These are phyloP conservation scores for Mamestra configurata DNA, from an alignment of 1,140 invertebrate genomes.

Conservation along the genomic window DNA sequence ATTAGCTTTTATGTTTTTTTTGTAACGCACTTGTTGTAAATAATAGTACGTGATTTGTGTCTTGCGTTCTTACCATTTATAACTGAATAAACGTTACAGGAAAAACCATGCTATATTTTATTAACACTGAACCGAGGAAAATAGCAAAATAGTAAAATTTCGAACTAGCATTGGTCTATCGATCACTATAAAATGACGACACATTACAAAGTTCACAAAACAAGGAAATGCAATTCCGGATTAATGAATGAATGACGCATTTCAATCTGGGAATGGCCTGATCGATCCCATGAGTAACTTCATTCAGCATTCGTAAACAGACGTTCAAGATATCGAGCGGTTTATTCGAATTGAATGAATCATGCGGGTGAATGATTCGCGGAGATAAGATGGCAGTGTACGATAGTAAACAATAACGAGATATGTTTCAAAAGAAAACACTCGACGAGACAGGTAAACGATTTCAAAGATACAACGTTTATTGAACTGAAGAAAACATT, in stretches of 20 bases:
- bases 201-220: neutral
- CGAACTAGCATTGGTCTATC: neutral
- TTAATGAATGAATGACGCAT: slow-evolving; percentile 33
- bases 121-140: neutral
- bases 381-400: neutral
- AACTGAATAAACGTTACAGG: too few relatives aligned
- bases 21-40: slow-evolving; percentile 15
- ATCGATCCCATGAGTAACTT: neutral
- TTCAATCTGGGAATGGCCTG: neutral
- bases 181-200: slow-evolving; percentile 2
- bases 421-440: neutral
- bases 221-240: slow-evolving; percentile 28
- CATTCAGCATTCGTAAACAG: neutral
- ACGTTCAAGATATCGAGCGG: neutral
- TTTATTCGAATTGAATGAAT: slow-evolving; percentile 7
- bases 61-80: too few relatives aligned
- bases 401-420: slow-evolving; percentile 3
- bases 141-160: neutral
- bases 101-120: neutral
- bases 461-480: slow-evolving; percentile 16
- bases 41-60: slow-evolving; percentile 5
- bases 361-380: neutral
- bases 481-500: slow-evolving; percentile 3
- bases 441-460: neutral
- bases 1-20: slow-evolving; percentile 1